A percentile compares a stretch with the other conserved stretches of the same genome.
Evolutionary conservation across 1,140 invertebrate genomes (phyloP).

Genomic region (Amphibalanus amphitrite): DNA sequence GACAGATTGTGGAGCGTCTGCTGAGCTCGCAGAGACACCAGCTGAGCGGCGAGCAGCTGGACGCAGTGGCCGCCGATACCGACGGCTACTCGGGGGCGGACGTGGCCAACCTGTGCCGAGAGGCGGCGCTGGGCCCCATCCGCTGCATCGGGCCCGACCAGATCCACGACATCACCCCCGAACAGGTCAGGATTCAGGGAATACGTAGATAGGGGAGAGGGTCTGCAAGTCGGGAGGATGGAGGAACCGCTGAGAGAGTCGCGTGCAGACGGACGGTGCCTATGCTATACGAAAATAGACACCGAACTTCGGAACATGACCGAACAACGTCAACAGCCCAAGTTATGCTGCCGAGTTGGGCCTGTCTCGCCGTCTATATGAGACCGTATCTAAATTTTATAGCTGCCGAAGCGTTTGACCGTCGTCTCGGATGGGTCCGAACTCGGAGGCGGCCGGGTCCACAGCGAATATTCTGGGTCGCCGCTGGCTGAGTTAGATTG

Average conservation of each 20-base stretch:
- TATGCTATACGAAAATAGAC: neutral
- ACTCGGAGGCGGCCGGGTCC: no score
- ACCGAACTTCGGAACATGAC: neutral
- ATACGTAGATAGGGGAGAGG: neutral
- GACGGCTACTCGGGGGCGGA: slow-evolving; percentile 86
- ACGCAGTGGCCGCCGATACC: slow-evolving; percentile 43
- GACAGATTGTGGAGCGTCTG: slow-evolving; percentile 57
- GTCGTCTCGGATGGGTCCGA: no score
- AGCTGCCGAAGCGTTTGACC: no score
- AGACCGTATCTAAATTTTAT: no score
- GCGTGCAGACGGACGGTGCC: no score
- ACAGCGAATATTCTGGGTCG: no score
- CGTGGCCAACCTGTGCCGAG: slow-evolving; percentile 75
- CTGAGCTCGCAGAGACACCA: slow-evolving; percentile 46
- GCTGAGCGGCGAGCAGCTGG: slow-evolving; percentile 40
- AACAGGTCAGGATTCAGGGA: slow-evolving; percentile 33
- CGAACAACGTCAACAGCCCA: neutral
- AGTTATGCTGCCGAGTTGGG: no score
- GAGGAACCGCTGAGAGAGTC: no score
- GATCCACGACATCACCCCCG: slow-evolving; percentile 48
- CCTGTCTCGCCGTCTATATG: no score
- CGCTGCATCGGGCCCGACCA: slow-evolving; percentile 49
- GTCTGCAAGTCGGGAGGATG: neutral
- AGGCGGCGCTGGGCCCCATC: slow-evolving; percentile 79
- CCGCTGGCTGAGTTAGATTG: no score